Conservation (phyloP, 2,888 invertebrate genomes). For the Octodonta nipae region DNA sequence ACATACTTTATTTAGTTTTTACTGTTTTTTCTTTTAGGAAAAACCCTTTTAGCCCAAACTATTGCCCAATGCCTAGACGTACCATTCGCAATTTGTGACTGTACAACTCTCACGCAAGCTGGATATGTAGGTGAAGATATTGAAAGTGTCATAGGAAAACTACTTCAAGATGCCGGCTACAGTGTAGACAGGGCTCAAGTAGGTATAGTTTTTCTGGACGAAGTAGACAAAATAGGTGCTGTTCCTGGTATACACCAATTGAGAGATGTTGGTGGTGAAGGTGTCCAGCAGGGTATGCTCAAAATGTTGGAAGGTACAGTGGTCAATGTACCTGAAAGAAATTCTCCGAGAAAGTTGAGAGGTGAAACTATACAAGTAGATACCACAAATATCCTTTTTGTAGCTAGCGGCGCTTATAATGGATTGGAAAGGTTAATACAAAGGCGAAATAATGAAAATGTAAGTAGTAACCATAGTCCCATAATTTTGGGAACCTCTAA, state of each 20-base stretch:
- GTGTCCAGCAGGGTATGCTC: conserved; percentile 94
- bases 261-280: conserved; percentile 95
- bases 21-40: conserved; percentile 51
- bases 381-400: conserved; percentile 96
- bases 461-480: conserved; percentile 24
- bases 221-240: conserved; percentile 97
- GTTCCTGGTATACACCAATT: conserved; percentile 88
- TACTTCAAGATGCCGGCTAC: conserved; percentile 82
- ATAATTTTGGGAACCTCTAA: too few relatives aligned
- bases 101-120: conserved; percentile 88
- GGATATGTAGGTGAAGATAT: conserved; percentile 99
- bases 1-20: too few relatives aligned
- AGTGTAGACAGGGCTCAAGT: conserved; percentile 95
- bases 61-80: conserved; percentile 96
- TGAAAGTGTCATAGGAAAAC: conserved; percentile 92
- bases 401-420: conserved; percentile 97
- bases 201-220: conserved; percentile 96
- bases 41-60: conserved; percentile 92
- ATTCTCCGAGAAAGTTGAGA: conserved; percentile 78
- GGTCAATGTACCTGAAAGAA: conserved; percentile 92
- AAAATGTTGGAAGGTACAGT: conserved; percentile 97
- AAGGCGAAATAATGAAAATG: conserved; percentile 72
- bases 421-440: conserved; percentile 86
- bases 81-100: conserved; percentile 98
- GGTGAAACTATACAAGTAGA: conserved; percentile 96